Percentiles rank a stretch among this genome's conserved stretches.
Evolutionary conservation across 2,113 vertebrate species (phyloP).

Genomic region (Cnemophilus loriae): DNA sequence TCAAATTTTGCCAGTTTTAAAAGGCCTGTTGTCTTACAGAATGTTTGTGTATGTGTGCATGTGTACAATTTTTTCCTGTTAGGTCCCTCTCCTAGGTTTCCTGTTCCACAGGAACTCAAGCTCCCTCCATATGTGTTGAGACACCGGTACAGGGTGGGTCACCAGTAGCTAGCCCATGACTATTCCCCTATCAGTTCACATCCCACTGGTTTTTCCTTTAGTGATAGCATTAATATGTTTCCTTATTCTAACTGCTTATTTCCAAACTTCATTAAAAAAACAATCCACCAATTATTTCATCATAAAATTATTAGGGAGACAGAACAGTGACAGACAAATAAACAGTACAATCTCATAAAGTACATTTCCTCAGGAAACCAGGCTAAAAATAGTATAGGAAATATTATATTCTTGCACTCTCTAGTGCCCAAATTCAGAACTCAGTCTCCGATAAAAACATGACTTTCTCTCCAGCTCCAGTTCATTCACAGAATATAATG

Average conservation of each 20-base stretch:
- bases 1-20: background rate
- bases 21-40: background rate
- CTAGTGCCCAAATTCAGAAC: background rate
- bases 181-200: background rate
- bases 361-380: background rate
- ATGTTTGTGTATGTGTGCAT: background rate
- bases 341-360: background rate
- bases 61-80: background rate
- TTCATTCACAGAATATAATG: conserved; percentile 11
- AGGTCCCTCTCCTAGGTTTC: background rate
- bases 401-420: conserved; percentile 15
- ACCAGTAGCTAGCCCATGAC: background rate
- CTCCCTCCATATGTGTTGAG: background rate
- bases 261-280: background rate
- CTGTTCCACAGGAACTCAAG: background rate
- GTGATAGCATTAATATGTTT: background rate
- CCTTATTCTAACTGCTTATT: background rate
- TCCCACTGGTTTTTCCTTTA: background rate
- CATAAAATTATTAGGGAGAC: background rate
- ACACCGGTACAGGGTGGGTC: background rate
- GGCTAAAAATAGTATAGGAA: conserved; percentile 4
- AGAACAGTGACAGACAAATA: background rate
- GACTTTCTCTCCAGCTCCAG: conserved; percentile 18
- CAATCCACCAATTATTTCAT: background rate
- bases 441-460: background rate